Percentiles rank a stretch among this genome's conserved stretches.
These are phyloP conservation scores for Drosophila repletoides DNA, from an alignment of 1,140 invertebrate genomes.

Conservation along the genomic window DNA sequence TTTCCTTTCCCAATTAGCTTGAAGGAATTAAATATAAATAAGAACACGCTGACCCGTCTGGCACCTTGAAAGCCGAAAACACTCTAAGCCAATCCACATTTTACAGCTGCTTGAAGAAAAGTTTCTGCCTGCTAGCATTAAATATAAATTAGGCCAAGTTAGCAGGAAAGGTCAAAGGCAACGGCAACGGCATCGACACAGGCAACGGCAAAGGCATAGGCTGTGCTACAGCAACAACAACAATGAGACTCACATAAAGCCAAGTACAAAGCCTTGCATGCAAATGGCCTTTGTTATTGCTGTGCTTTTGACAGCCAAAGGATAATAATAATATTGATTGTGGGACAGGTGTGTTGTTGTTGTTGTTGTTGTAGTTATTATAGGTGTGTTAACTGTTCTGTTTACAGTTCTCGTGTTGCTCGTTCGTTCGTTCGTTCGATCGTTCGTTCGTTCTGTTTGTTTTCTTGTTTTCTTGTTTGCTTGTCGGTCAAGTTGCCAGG, in stretches of 20 bases:
- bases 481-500: constrained; percentile 51
- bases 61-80: constrained; percentile 30
- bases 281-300: constrained; percentile 55
- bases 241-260: too few relatives aligned
- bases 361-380: too few relatives aligned
- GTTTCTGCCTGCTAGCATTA: constrained; percentile 50
- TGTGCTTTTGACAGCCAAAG: constrained; percentile 64
- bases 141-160: constrained; percentile 65
- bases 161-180: neutral
- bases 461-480: too few relatives aligned
- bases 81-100: neutral
- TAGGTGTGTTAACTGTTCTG: too few relatives aligned
- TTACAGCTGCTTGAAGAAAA: constrained; percentile 21
- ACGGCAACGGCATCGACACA: constrained; percentile 21
- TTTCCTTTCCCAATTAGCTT: constrained; percentile 21
- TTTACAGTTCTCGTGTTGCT: too few relatives aligned
- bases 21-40: constrained; percentile 60
- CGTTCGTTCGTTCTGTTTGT: too few relatives aligned
- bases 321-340: constrained; percentile 77
- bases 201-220: constrained; percentile 15
- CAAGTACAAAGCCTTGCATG: constrained; percentile 72
- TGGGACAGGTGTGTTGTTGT: constrained; percentile 1
- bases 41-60: constrained; percentile 56
- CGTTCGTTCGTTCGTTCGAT: too few relatives aligned
- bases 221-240: too few relatives aligned